Base-by-base conservation (phyloP, 2,797 vertebrate species). In the Esox masquinongy region DNA sequence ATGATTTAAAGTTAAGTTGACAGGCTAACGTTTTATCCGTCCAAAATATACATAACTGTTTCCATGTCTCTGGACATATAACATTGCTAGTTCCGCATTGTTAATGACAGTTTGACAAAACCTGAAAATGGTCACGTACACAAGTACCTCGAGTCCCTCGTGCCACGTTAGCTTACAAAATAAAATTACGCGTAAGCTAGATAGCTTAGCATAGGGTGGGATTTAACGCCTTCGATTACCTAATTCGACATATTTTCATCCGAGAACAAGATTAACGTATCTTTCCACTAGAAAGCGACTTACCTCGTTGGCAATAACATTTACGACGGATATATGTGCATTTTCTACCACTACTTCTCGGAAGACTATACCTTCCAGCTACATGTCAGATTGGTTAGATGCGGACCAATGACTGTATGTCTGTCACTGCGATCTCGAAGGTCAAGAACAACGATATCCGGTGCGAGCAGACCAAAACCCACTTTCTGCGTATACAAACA, bases 381-480 rank as follows among this genome's bases (percentile, higher is more conserved):
- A 36, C 82, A 84, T 71, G 83, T 77, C 83, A 83, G 68, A 85
- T 74, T 79, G 12, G 16, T 31, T 83, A 47, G 82, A 80, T 56
- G 47, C 11, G 59, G n/a, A 22, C 50, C 73, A 5, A 66, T 59
- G 43, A 47, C 43, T 47, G 43, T 43, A 9, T 31, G 36, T 39
- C 4, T 47, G 43, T 47, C 43, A 47, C 43, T 14, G 43, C 22
- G 14, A 17, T 12, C 73, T 86, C 61, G 68, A 76, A 92, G 91
- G 91, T 92, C 88, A 87, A 50, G 36, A 39, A 0, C 0, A 11
- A 88, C 90, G 90, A 91, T 39, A 61, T 94, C 92, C 93, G 90
- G 86, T 5, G 2, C 17, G 34, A 24, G 16, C 2, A 68, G 68
- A 26, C 12, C 16, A 71, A 71, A 19, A 24, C 4, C 53, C 78